Base-by-base conservation (phyloP, 2,113 vertebrate species). In the Toxotes jaculatrix region DNA sequence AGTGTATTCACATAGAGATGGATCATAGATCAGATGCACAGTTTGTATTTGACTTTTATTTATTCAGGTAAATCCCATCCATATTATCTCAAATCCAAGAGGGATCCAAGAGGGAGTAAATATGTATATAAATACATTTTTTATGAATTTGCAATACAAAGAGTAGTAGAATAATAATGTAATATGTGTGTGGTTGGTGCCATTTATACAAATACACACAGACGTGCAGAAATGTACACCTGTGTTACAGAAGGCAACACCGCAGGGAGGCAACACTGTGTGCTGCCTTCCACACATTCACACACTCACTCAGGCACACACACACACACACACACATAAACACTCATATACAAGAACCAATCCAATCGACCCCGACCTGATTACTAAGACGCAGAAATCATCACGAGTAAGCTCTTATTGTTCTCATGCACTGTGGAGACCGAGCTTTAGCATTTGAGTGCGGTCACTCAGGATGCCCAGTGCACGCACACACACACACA, bases 281-380 rank as follows among this genome's bases (percentile, higher is more conserved):
- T 66, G 49, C 74, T 74, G 66, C 64, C 61, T 51, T 70, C 19
- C 34, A 61, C 77, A 57, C 57, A 80, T 0, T 4, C 32, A 51
- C 49, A 66, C 31, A 47, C 43, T 62, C 64, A 43, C 71, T 65
- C 45, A 14, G 0, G 0, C 34, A 32, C 17, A 21, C 56, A 59
- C 36, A 56, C 47, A 65, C 43, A 53, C 51, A 67, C 70, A 72
- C 76, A 74, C 38, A 73, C 40, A 70, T 51, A 55, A 31, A 40
- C 81, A 47, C 51, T 0, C 17, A 51, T 36, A 59, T 14, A 49
- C 51, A 75, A 63, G 8, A 51, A 67, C 76, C 74, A 80, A 83
- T 85, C 78, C 86, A 79, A 86, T 88, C 74, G 59, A 88, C 86
- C 82, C 84, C 88, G 87, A 88, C 88, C 88, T 89, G 89, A 91